A percentile compares a stretch with the other conserved stretches of the same genome.
phyloP scores from a whole-genome alignment of 2,113 vertebrate species.

The Oxyura jamaicensis region DNA sequence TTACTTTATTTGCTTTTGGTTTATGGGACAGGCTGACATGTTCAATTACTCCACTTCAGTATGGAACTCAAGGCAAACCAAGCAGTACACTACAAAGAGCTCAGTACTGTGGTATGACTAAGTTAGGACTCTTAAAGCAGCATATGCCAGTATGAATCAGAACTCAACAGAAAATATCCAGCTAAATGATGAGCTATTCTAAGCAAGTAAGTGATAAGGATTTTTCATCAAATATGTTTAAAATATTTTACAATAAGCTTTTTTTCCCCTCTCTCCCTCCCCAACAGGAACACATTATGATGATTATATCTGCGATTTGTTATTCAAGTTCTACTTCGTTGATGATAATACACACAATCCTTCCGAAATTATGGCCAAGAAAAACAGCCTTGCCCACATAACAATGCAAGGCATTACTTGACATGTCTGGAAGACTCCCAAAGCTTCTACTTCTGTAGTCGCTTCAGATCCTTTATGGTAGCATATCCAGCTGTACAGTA shows the following conservation, averaged over 20 bases:
- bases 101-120: background rate
- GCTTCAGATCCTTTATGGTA: background rate
- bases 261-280: background rate
- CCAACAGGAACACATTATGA: background rate
- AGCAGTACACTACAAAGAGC: background rate
- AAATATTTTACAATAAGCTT: background rate
- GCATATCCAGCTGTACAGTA: background rate
- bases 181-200: background rate
- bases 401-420: slow-evolving; percentile 45
- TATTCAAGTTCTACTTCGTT: slow-evolving; percentile 14
- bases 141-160: background rate
- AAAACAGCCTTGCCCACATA: slow-evolving; percentile 30
- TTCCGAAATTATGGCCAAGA: slow-evolving; percentile 41
- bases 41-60: background rate
- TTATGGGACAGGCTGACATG: background rate
- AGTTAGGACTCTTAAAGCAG: background rate
- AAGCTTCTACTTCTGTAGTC: background rate
- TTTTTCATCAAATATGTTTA: background rate
- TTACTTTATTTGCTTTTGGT: background rate
- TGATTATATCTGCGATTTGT: slow-evolving; percentile 3
- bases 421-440: background rate
- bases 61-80: background rate
- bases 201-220: background rate
- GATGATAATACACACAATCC: slow-evolving; percentile 12
- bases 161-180: background rate